These are phyloP conservation scores for Pangasius mekongensis DNA, from an alignment of 2,797 vertebrate genomes.

Conservation along the genomic window DNA sequence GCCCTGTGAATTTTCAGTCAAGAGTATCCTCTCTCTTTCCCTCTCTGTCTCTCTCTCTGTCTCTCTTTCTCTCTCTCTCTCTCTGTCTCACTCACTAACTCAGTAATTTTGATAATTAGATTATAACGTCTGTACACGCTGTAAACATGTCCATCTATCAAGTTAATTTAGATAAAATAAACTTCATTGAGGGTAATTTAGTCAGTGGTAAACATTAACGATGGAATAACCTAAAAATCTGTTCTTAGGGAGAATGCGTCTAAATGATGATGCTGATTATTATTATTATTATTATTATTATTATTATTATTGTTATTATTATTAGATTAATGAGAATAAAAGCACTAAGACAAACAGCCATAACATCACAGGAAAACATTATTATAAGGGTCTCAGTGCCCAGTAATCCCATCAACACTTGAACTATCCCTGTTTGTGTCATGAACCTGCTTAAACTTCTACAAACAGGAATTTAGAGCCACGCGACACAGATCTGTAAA, in stretches of 20 bases:
- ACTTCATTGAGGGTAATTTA: conserved; percentile 25
- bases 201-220: background rate
- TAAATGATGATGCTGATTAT: background rate
- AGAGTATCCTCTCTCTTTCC: conserved; percentile 13
- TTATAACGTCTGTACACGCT: conserved; percentile 20
- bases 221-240: background rate
- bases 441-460: conserved; percentile 27
- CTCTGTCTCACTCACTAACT: background rate
- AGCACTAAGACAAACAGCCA: background rate
- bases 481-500: conserved; percentile 8
- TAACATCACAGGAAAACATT: conserved; percentile 11
- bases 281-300: background rate
- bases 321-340: background rate
- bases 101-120: conserved; percentile 34
- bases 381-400: background rate
- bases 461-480: conserved; percentile 33
- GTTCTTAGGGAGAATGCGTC: background rate
- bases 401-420: conserved; percentile 5
- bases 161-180: conserved; percentile 5
- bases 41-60: conserved; percentile 29
- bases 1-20: conserved; percentile 55
- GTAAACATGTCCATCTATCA: background rate
- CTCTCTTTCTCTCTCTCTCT: background rate
- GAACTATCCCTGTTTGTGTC: conserved; percentile 7
- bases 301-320: background rate